Evolutionary conservation across 2,113 vertebrate species (phyloP), one percentile per base, ranked within the genome.

Genomic region (Toxotes jaculatrix): DNA sequence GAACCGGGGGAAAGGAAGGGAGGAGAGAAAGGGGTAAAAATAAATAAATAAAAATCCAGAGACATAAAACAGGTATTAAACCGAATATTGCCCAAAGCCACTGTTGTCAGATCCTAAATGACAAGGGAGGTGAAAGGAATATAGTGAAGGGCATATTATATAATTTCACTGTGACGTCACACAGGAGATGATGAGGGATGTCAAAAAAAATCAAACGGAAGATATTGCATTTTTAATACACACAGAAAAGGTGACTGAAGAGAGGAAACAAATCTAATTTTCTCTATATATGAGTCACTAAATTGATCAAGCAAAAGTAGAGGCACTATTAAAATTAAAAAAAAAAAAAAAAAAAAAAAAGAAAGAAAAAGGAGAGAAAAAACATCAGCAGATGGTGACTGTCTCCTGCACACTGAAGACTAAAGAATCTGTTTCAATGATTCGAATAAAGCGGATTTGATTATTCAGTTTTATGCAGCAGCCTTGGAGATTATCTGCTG

Each of bases 21-120:
- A 38, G 62, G 45, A 10, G n/a, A 76, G 31, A 64, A 59, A 23
- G 47, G 57, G 43, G 47, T 6, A 27, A 74, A 74, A 45, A 43
- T 12, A 12, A 43, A 43, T 8, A 43, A 43, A 43, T 8, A 43
- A 69, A 75, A 57, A 66, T 45, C 40, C 66, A 83, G 62, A 71
- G 80, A 82, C 80, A 82, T 81, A 70, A 86, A 79, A 82, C 72
- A 82, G 86, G 74, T 85, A 90, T 87, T 91, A 88, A 88, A 87
- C 47, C 11, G 32, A 88, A 85, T 86, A 83, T 85, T 77, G 81
- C 87, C 77, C 73, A 83, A 82, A 92, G 87, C 87, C 84, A 82
- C 78, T 76, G 80, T 91, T 76, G 80, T 91, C 83, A 86, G 67
- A 87, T 85, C 84, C 66, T 27, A 88, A 82, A 86, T 83, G 79